A percentile compares a stretch with the other conserved stretches of the same genome.
Evolutionary conservation across 2,797 vertebrate genomes (phyloP).

Genomic region (Acanthornis magna): DNA sequence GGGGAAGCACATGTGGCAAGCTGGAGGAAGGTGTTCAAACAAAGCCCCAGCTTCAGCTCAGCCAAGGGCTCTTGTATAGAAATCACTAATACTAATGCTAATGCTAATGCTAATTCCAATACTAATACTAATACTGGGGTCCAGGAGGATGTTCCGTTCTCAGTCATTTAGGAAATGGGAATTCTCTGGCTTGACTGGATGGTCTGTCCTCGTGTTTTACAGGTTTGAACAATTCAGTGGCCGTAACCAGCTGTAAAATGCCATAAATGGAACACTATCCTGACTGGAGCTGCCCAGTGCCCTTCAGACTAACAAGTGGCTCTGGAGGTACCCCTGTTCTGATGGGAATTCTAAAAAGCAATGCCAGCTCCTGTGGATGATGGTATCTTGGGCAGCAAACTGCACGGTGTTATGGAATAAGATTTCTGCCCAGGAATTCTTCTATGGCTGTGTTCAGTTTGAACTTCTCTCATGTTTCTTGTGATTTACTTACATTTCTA

Average conservation of each 20-base stretch:
- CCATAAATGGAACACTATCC: background rate
- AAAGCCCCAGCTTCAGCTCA: background rate
- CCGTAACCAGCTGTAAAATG: background rate
- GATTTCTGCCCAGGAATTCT: background rate
- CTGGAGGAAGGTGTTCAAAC: background rate
- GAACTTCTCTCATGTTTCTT: background rate
- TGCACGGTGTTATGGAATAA: background rate
- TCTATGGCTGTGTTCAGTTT: background rate
- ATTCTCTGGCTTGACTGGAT: background rate
- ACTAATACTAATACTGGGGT: too few relatives aligned
- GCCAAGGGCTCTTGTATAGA: accelerated
- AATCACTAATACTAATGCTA: background rate
- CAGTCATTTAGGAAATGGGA: background rate
- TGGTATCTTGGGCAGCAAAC: background rate
- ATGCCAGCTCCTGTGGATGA: background rate
- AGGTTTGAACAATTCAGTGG: background rate
- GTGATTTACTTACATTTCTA: background rate
- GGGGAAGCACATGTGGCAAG: accelerated
- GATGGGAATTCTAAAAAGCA: background rate
- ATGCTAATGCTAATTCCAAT: too few relatives aligned
- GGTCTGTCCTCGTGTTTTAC: background rate
- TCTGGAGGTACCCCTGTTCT: background rate
- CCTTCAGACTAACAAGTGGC: background rate
- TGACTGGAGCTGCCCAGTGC: accelerated
- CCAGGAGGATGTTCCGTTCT: too few relatives aligned